These are phyloP conservation scores for Eupithecia tripunctaria DNA, from an alignment of 2,888 invertebrate species.

Conservation along the genomic window DNA sequence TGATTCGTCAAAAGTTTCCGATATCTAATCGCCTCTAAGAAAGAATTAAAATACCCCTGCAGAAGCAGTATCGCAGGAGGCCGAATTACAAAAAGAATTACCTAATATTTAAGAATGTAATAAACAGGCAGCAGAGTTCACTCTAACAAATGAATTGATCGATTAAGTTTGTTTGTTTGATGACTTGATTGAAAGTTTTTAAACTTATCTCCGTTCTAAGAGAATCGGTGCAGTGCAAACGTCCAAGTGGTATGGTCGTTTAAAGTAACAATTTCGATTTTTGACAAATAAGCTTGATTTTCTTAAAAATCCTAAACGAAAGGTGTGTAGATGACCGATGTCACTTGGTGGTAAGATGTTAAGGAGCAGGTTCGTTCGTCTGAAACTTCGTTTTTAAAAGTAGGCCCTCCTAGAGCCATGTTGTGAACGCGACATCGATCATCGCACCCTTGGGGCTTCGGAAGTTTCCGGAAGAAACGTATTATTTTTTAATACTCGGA, in stretches of 20 bases:
- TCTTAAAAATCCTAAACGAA: neutral
- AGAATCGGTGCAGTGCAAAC: neutral
- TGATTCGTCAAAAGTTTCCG: too few species aligned
- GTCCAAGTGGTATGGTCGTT: neutral
- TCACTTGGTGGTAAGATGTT: neutral
- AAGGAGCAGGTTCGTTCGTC: neutral
- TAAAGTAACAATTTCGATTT: neutral
- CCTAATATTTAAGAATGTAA: too few species aligned
- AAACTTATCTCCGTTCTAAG: neutral
- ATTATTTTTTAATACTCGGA: neutral
- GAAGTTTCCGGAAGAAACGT: constrained; percentile 4
- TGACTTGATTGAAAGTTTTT: too few species aligned
- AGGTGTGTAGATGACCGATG: neutral
- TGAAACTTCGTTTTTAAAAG: neutral
- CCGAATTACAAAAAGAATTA: too few species aligned
- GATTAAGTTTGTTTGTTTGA: neutral
- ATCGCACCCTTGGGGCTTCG: constrained; percentile 17
- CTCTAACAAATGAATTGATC: neutral
- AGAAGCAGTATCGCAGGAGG: too few species aligned
- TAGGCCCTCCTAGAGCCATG: neutral
- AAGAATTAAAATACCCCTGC: too few species aligned
- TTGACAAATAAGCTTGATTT: neutral
- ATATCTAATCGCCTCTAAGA: too few species aligned
- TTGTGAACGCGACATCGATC: constrained; percentile 18
- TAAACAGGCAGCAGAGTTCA: too few species aligned